Evolutionary conservation across 2,888 invertebrate species (phyloP).

Genomic region (Lithophane semibrunnea): DNA sequence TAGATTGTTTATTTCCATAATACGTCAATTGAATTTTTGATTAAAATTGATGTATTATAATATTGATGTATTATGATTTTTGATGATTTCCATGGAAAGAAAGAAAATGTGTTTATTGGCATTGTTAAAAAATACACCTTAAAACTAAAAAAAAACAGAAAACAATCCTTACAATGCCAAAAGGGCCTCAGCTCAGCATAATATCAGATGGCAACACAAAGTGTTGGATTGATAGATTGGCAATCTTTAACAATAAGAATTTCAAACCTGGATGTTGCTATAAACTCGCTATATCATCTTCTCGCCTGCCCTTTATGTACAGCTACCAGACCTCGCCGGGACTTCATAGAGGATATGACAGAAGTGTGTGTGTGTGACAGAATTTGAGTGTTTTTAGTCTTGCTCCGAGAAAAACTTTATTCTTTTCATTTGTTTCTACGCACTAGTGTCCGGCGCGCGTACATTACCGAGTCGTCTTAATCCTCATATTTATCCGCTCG

Average conservation of each 20-base stretch:
- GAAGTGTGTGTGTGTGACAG: background rate
- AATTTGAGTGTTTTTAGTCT: background rate
- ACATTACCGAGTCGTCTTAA: conserved; percentile 56
- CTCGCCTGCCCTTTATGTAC: background rate
- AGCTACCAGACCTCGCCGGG: background rate
- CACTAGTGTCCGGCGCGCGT: background rate
- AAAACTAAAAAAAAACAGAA: too few relatives aligned
- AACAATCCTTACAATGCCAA: too few relatives aligned
- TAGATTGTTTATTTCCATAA: too few relatives aligned
- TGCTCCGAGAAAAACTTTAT: background rate
- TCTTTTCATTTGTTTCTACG: background rate
- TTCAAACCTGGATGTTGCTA: background rate
- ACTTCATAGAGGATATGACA: background rate
- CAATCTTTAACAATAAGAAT: background rate
- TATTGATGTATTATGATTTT: too few relatives aligned
- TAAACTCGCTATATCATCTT: background rate
- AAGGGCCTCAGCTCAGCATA: too few relatives aligned
- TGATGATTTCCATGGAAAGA: too few relatives aligned
- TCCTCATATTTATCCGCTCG: conserved; percentile 66
- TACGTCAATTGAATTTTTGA: background rate
- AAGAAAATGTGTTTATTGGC: too few relatives aligned
- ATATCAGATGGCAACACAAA: too few relatives aligned
- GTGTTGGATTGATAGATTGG: too few relatives aligned
- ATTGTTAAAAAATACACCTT: too few relatives aligned
- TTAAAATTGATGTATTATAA: too few relatives aligned